Evolutionary conservation across 1,140 invertebrate species (phyloP), one percentile per base, ranked within the genome.

Genomic region (Magallana gigas): DNA sequence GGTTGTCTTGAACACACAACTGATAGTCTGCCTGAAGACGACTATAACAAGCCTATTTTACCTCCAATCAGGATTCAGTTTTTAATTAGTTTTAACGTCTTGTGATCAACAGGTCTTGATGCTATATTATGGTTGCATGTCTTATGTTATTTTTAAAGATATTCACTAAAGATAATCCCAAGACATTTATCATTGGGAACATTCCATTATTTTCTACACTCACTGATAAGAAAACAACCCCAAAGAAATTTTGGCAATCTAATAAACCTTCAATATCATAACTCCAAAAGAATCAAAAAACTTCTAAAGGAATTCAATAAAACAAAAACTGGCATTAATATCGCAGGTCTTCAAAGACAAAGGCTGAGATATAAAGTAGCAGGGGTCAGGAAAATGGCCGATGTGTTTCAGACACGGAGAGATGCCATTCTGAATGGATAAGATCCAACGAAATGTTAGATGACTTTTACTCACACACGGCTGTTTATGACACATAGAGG

Each of bases 211-310:
- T 76, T 29, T 76, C 36, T 76, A 76, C 68, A 8, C 29, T 12
- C 23, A 29, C 23, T 29, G 23, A 76, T 36, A 29, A 4, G 23
- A 76, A 29, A 76, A 8, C 68, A 29, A 76, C 12, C 8, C 18
- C 36, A 29, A 23, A 29, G 36, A 23, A 23, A 76, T 29, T 76
- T 1, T 12, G 18, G 14, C 36, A 76, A 76, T 76, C 68, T 76
- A 76, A 76, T 76, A 76, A 76, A 29, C 68, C 18, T 12, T 76
- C 68, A 76, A 76, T 29, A 76, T 29, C 68, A 76, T 76, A 29
- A 12, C 18, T 76, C 68, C 23, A 12, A 8, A 11, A 8, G 68
- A 18, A 29, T 12, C 36, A 29, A 14, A 7, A 23, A 29, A 76
- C 68, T 76, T 18, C 11, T 36, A 12, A 76, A 12, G 68, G 36